A percentile compares a stretch with the other conserved stretches of the same genome.
Evolutionary conservation across 2,113 vertebrate species (phyloP).

Genomic region (Fulica atra): DNA sequence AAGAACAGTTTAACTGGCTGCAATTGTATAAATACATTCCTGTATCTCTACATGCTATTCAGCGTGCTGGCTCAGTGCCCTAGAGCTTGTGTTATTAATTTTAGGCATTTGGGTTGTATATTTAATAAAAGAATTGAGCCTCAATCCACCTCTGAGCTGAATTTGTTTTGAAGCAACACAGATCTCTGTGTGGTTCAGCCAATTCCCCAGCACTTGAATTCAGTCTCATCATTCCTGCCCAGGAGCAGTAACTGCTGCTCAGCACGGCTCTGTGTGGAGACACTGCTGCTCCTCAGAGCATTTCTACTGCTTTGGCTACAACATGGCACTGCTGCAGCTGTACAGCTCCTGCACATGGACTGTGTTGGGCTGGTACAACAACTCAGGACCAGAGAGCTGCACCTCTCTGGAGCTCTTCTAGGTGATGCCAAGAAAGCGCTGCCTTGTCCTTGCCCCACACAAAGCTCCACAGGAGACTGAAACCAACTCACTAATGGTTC

Average conservation of each 20-base stretch:
- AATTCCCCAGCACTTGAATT: neutral
- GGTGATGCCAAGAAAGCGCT: no score
- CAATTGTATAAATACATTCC: neutral
- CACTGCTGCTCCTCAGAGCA: neutral
- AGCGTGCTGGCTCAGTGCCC: neutral
- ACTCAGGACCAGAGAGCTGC: neutral
- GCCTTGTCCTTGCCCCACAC: neutral
- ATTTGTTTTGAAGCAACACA: neutral
- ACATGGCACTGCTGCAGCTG: fast-evolving
- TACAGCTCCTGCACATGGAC: fast-evolving
- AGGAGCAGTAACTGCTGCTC: neutral
- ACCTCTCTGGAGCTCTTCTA: neutral
- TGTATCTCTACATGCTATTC: neutral
- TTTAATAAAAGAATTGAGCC: neutral
- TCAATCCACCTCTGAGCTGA: neutral
- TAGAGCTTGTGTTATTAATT: neutral
- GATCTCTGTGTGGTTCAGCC: neutral
- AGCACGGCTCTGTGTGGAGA: fast-evolving
- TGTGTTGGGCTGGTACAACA: neutral
- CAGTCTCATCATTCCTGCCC: neutral
- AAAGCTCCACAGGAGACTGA: neutral
- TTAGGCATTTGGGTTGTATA: neutral
- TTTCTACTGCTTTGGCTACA: fast-evolving
- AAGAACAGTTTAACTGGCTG: neutral
- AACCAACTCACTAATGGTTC: no score